A percentile compares a stretch with the other conserved stretches of the same genome.
Evolutionary conservation across 2,797 vertebrate species (phyloP).

Genomic region (Mormyrops attenuatus): DNA sequence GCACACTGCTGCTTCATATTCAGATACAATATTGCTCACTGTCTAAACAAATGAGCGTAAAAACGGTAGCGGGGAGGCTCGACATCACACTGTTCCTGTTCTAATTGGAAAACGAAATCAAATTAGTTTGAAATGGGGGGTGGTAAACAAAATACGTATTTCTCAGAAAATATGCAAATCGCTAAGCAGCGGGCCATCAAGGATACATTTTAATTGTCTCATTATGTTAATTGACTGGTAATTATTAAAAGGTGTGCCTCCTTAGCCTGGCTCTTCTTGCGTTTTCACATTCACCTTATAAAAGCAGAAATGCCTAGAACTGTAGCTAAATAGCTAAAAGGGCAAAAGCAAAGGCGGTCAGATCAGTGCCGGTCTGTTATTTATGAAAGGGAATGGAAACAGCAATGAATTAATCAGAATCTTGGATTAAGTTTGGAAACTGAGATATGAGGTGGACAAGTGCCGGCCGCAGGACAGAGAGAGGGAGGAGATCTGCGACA

Average conservation of each 20-base stretch:
- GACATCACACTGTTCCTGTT: not conserved
- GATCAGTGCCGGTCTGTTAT: not conserved
- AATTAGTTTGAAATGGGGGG: not conserved
- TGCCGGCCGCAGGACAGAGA: not conserved
- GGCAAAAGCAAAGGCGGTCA: not conserved
- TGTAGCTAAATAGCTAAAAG: not conserved
- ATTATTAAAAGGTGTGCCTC: not conserved
- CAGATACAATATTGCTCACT: not conserved
- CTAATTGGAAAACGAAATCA: not conserved
- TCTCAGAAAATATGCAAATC: not conserved
- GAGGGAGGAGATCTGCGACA: not conserved
- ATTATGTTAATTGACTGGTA: not conserved
- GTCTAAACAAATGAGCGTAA: not conserved
- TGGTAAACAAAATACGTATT: not conserved
- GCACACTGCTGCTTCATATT: not conserved
- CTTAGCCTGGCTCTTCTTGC: not conserved
- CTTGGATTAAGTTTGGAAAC: not conserved
- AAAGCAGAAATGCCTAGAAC: not conserved
- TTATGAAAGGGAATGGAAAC: not conserved
- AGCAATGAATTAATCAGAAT: not conserved
- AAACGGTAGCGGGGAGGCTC: not conserved
- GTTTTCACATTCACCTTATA: not conserved
- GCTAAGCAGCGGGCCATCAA: not conserved
- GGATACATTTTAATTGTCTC: slow-evolving; percentile 5
- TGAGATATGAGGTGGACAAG: not conserved